Evolutionary conservation across 2,888 invertebrate genomes (phyloP), one percentile per base, ranked within the genome.

Genomic region (Melieria picta): DNA sequence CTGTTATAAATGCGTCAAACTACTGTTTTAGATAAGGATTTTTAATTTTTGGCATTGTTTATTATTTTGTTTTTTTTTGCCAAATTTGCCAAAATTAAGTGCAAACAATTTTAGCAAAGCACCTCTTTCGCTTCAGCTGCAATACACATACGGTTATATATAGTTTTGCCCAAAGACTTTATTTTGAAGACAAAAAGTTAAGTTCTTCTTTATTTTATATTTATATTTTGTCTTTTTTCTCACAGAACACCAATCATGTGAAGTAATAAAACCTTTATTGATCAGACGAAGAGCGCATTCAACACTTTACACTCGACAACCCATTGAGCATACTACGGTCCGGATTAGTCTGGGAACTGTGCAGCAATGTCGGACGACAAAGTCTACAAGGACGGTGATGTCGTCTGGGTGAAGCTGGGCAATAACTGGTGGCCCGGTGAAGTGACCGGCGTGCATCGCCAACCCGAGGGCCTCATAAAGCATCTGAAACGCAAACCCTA

Each of bases 371-470:
- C 82, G 5, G 77, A 76, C 55, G 79, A 78, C 52, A 75, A 75
- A 64, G 74, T 68, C 7, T 86, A 84, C 87, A 88, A 89, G 80
- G 91, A 92, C 79, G 93, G 93, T 67, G 94, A 95, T 81, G 89
- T 94, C 80, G 95, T 95, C 75, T 95, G 95, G 95, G 94, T 94
- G 30, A 95, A 94, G 86, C 87, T 94, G 75, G 92, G 93, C 55
- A 89, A 91, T 56, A 91, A 91, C 80, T 95, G 94, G 94, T 95
- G 95, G 95, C 95, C 95, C 45, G 94, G 93, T 10, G 92, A 93
- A 85, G 93, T 95, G 73, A 89, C 90, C 61, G 89, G 89, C 75
- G 87, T 89, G 68, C 89, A 89, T 80, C 87, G 93, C 70, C 92
- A 93, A 43, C 90, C 91, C 78, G 93, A 93, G 81, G 88, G 93